Conservation (phyloP, 2,888 invertebrate genomes). For the Tiliacea aurago region DNA sequence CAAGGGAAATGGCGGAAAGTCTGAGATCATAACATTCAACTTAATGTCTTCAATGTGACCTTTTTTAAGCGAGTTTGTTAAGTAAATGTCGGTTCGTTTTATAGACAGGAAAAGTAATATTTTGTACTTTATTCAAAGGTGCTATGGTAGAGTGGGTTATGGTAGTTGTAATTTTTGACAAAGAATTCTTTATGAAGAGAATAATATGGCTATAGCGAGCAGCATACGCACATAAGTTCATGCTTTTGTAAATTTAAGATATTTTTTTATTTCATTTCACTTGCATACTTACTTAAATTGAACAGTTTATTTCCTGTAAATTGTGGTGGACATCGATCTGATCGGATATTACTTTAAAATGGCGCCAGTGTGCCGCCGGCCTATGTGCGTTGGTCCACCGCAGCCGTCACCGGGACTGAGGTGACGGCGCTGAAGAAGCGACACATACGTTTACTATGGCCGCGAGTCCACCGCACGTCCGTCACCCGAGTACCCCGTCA, state of each 20-base stretch:
- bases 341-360: not conserved
- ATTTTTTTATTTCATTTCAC: not conserved
- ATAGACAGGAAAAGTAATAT: constrained; percentile 39
- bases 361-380: too few species aligned
- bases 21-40: constrained; percentile 60
- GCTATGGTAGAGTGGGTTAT: not conserved
- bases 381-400: too few species aligned
- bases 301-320: too few species aligned
- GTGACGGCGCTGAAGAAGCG: too few species aligned
- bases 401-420: too few species aligned
- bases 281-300: not conserved
- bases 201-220: not conserved
- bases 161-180: not conserved
- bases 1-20: constrained; percentile 55
- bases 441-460: too few species aligned
- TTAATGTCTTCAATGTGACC: constrained; percentile 56
- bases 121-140: constrained; percentile 12
- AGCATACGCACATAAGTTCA: not conserved
- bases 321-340: not conserved
- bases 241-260: not conserved
- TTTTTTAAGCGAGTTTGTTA: constrained; percentile 51
- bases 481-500: too few species aligned
- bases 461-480: too few species aligned
- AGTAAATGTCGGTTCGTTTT: constrained; percentile 52
- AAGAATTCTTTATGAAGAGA: not conserved